Evolutionary conservation across 2,113 vertebrate genomes (phyloP).

Genomic region (Danio rerio): GRCz12tu NC_133193.1:19491501-19492000

Average conservation of each 20-base stretch:
- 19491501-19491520: slow-evolving; percentile 59
- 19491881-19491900: neutral
- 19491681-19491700: neutral
- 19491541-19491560: neutral
- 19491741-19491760: no score
- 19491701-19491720: neutral
- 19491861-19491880: neutral
- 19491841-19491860: neutral
- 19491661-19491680: neutral
- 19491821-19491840: neutral
- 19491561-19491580: neutral
- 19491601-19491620: neutral
- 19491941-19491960: neutral
- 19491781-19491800: neutral
- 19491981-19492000: neutral
- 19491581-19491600: neutral
- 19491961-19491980: neutral
- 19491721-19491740: slow-evolving; percentile 1
- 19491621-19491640: neutral
- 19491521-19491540: neutral
- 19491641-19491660: neutral
- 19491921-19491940: neutral
- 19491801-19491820: neutral
- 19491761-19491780: neutral
- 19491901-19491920: neutral